Base-by-base conservation (phyloP, 2,888 invertebrate species). In the Abrostola triplasia region DNA sequence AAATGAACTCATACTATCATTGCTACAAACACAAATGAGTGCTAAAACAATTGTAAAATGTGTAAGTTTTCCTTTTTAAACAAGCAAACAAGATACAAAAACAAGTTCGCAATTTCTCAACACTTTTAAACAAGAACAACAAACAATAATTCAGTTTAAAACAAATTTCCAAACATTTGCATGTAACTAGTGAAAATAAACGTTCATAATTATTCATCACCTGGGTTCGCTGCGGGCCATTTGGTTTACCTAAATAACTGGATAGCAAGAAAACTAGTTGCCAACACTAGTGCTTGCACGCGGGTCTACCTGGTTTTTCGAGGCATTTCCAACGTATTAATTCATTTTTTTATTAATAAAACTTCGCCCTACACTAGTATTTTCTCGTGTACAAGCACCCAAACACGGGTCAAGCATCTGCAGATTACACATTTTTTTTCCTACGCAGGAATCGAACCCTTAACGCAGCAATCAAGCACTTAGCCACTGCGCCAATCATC, bases 171-270 rank as follows among this genome's bases (percentile, higher is more conserved):
- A 49, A 56, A 70, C 75, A 70, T 49, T 59, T 6, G 36, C 52
- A 36, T 8, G 13, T 24, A 13, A 9, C 42, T 5, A 42, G 57
- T 11, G 56, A 49, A 61, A 74, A 62, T 48, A 70, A 59, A 75
- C 36, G 40, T 1, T 70, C 70, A 36, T 40, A 52, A 69, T 62
- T 62, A 69, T 42, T 74, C 70, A 52, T 48, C 62, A 69, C 62
- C 40, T 50, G 49, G 13, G 57, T 62, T 74, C 54, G 9, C 6
- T 11, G 9, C 13, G 44, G 51, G 51, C 44, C 1, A 48, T 70
- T 62, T 62, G 38, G 13, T 11, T 42, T 54, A 52, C 37, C 40
- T 24, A 51, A 40, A 67, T 40, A 8, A 11, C 35, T 38, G 44
- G 7, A 8, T 13, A 8, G 13, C 1, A 44, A 41, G 12, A 12